phyloP scores from a whole-genome alignment of 2,797 vertebrate genomes.

The Pampus argenteus region DNA sequence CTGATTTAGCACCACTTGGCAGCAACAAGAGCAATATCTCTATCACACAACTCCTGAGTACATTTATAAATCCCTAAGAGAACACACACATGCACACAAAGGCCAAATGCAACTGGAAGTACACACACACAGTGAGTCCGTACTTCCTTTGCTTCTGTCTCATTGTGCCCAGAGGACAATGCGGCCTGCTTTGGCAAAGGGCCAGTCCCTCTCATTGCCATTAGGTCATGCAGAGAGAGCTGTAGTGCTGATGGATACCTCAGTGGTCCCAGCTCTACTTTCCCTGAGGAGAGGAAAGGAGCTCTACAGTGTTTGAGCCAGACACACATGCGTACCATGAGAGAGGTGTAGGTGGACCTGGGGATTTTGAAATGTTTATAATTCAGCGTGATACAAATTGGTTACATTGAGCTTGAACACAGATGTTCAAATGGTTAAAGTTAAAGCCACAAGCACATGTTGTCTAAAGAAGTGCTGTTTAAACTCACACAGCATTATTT shows the following conservation, averaged over 20 bases:
- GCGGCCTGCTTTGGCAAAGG: conserved; percentile 57
- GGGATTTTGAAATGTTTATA: conserved; percentile 32
- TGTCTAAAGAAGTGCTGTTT: conserved; percentile 8
- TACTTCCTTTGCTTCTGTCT: conserved; percentile 51
- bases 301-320: conserved; percentile 23
- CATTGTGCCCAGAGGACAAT: conserved; percentile 66
- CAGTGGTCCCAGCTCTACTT: conserved; percentile 50
- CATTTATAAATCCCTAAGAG: conserved; percentile 45
- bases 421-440: conserved; percentile 48
- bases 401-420: conserved; percentile 35
- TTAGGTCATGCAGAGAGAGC: conserved; percentile 66
- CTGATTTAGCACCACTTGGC: conserved; percentile 71
- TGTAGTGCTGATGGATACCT: conserved; percentile 73
- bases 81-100: conserved; percentile 12
- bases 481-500: conserved; percentile 24
- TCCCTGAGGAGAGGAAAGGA: conserved; percentile 49
- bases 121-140: conserved; percentile 37
- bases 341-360: neutral
- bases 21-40: conserved; percentile 51
- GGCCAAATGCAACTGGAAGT: conserved; percentile 16
- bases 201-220: conserved; percentile 72
- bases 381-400: conserved; percentile 30
- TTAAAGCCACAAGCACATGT: conserved; percentile 29
- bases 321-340: conserved; percentile 21
- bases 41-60: conserved; percentile 24